phyloP scores from a whole-genome alignment of 2,888 invertebrate species.

The Serripes groenlandicus region DNA sequence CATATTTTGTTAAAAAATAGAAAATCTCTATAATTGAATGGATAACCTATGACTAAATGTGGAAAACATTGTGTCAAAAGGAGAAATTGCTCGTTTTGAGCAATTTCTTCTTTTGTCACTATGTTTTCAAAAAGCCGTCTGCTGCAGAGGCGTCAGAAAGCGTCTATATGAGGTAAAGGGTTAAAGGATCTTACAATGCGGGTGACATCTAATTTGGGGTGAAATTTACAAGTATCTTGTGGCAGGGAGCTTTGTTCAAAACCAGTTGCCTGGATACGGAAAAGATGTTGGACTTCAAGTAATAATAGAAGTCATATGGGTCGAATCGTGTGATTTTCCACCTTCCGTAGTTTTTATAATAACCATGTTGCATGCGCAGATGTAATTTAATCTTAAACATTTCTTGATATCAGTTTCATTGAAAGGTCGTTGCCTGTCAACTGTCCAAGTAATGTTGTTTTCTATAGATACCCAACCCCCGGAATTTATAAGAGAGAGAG shows the following conservation, averaged over 20 bases:
- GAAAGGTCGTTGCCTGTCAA: neutral
- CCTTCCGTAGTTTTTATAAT: conserved; percentile 14
- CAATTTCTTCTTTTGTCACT: neutral
- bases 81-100: neutral
- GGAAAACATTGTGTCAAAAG: neutral
- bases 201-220: conserved; percentile 50
- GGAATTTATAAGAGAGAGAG: too few species aligned
- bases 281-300: conserved; percentile 33
- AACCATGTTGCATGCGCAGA: conserved; percentile 13
- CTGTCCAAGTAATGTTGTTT: neutral
- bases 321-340: conserved; percentile 20
- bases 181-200: conserved; percentile 18
- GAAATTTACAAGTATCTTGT: conserved; percentile 47
- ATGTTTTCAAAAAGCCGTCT: neutral
- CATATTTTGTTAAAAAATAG: too few species aligned
- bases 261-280: conserved; percentile 44
- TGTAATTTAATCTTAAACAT: conserved; percentile 6
- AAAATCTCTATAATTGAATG: neutral
- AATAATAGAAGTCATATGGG: conserved; percentile 26
- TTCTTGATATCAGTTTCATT: neutral
- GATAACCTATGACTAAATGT: too few species aligned
- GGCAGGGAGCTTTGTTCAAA: conserved; percentile 28
- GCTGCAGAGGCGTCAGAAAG: neutral
- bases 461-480: too few species aligned
- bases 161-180: neutral